Base-by-base conservation (phyloP, 2,888 invertebrate species). In the Cephus pulcher region DNA sequence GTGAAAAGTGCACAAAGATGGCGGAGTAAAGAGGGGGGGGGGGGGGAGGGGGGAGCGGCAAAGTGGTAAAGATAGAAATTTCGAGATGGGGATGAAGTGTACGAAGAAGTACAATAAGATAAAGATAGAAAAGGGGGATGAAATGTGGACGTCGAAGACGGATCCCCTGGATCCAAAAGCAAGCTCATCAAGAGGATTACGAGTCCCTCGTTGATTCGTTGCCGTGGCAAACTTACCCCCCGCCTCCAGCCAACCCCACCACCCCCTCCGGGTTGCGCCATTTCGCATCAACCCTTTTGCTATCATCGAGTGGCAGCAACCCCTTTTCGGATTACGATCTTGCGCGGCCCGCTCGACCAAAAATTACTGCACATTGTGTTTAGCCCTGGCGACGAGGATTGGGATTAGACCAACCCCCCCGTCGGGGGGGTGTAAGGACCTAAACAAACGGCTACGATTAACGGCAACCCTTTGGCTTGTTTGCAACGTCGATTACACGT, bases 261-360 rank as follows among this genome's bases (percentile, higher is more conserved):
- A 4, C 1, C 40, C 40, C 15, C 4, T 12, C 4, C 40, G 40
- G 23, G 56, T 56, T 23, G 56, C 73, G 69, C 78, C 76, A 74
- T 73, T 77, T 68, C 56, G 56, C 77, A 68, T 81, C 75, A 80
- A 79, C 78, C 81, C 79, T 81, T 78, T 80, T 68, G 79, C 80
- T 80, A 81, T 83, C 81, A 79, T 79, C 79, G 79, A 80, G 82
- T 78, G 77, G 68, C 80, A 78, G 80, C 79, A 80, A 78, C 68
- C 80, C 80, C 77, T 74, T 75, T 34, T 68, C 70, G 78, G 81
- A 81, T 82, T 82, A 82, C 79, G 78, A 76, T 78, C 77, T 78
- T 33, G 69, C 75, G 74, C 69, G 35, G 74, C 71, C 69, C 56
- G 74, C 71, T 71, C 78, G 75, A 56, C 56, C 75, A 78, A 75